Percentiles rank a stretch among this genome's conserved stretches.
Evolutionary conservation across 2,797 vertebrate genomes (phyloP).

Genomic region (Pseudochirops cupreus): DNA sequence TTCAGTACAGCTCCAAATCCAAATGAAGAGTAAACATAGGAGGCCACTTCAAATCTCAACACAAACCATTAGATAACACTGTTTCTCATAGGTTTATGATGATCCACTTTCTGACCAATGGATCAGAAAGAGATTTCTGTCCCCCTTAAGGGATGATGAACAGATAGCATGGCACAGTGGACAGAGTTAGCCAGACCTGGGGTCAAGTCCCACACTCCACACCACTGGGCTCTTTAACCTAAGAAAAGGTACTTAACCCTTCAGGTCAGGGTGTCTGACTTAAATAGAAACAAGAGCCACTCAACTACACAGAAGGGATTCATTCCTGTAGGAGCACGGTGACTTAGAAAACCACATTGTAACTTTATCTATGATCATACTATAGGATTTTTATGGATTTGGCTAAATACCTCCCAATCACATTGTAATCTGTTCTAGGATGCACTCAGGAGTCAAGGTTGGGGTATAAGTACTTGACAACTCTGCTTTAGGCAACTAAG

Average conservation of each 20-base stretch:
- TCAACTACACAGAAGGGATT: neutral
- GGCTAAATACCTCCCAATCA: neutral
- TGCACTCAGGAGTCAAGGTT: neutral
- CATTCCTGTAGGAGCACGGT: neutral
- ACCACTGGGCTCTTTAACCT: too few relatives aligned
- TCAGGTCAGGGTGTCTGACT: too few relatives aligned
- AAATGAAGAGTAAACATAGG: neutral
- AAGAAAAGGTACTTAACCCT: too few relatives aligned
- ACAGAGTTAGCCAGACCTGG: too few relatives aligned
- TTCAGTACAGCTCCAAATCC: too few relatives aligned
- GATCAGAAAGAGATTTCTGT: neutral
- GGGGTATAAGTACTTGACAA: neutral
- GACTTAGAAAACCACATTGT: neutral
- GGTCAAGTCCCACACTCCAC: too few relatives aligned
- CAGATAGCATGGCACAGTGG: too few relatives aligned
- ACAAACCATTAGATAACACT: slow-evolving; percentile 17
- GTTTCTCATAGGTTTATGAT: slow-evolving; percentile 10
- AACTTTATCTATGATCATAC: neutral
- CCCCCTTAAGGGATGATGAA: neutral
- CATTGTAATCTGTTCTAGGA: neutral
- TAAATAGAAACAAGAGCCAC: neutral
- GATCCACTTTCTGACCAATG: neutral
- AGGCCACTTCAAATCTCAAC: neutral
- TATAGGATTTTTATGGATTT: neutral
- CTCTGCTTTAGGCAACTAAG: neutral